A percentile compares a stretch with the other conserved stretches of the same genome.
Evolutionary conservation across 2,797 vertebrate species (phyloP).

Genomic region (Apogon hyalosoma): DNA sequence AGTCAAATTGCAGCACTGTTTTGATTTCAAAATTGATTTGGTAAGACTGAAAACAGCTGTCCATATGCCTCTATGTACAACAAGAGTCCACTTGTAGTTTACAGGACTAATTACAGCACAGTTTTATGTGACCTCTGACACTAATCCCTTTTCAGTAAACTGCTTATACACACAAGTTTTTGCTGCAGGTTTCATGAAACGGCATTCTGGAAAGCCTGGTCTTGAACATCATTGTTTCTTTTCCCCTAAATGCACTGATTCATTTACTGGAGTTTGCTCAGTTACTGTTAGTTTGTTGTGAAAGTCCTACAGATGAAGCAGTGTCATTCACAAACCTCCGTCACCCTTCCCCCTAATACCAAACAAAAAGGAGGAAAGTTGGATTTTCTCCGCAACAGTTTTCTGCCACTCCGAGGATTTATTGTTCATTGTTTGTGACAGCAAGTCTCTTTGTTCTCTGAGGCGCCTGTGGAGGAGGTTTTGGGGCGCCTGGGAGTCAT

Average conservation of each 20-base stretch:
- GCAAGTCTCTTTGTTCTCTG: conserved; percentile 81
- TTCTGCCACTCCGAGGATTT: conserved; percentile 80
- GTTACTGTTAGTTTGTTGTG: conserved; percentile 26
- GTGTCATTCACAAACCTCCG: conserved; percentile 27
- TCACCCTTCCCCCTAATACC: conserved; percentile 59
- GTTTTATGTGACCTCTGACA: conserved; percentile 68
- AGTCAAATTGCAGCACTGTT: conserved; percentile 35
- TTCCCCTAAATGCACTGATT: conserved; percentile 10
- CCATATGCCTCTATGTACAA: conserved; percentile 6
- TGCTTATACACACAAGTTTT: conserved; percentile 55
- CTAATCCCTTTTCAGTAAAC: conserved; percentile 70
- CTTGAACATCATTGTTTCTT: conserved; percentile 50
- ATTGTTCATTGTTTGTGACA: conserved; percentile 88
- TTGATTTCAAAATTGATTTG: conserved; percentile 38
- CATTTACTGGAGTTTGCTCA: conserved; percentile 11
- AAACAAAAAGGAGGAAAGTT: conserved; percentile 74
- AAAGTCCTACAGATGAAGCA: conserved; percentile 45
- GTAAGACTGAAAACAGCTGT: conserved; percentile 58
- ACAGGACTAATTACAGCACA: conserved; percentile 37
- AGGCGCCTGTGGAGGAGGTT: conserved; percentile 81
- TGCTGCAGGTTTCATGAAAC: conserved; percentile 10
- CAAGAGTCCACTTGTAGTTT: conserved; percentile 20
- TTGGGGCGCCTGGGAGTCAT: conserved; percentile 65
- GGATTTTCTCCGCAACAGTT: conserved; percentile 76
- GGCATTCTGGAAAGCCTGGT: conserved; percentile 54